Percentiles rank a stretch among this genome's conserved stretches.
phyloP scores from a whole-genome alignment of 2,888 invertebrate species.

The Hydrotaea cyrtoneurina region DNA sequence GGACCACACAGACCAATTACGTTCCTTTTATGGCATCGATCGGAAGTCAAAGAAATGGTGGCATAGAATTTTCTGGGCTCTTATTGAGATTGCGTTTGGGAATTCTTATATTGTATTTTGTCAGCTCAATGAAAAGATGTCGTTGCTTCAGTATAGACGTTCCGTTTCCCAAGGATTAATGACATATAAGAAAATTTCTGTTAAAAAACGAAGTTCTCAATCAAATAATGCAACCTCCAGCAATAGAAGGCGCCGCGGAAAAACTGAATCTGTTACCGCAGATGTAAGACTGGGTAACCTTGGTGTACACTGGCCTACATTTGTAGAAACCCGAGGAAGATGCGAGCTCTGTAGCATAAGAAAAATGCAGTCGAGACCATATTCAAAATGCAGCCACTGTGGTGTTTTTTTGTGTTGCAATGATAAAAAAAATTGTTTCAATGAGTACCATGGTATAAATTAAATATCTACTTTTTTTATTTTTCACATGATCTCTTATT shows the following conservation, averaged over 20 bases:
- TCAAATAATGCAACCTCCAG: background rate
- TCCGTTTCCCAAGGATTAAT: background rate
- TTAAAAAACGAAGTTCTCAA: too few species aligned
- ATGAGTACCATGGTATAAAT: constrained; percentile 11
- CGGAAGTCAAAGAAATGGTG: constrained; percentile 40
- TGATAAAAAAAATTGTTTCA: constrained; percentile 16
- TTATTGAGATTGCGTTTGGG: constrained; percentile 13
- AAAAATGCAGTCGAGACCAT: constrained; percentile 16
- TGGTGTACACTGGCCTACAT: too few species aligned
- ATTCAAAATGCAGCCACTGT: background rate
- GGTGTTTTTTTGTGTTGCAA: constrained; percentile 5
- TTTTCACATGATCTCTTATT: too few species aligned
- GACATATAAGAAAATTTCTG: too few species aligned
- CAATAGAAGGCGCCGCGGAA: background rate
- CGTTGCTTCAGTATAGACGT: background rate
- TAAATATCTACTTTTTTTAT: too few species aligned
- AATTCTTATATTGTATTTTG: constrained; percentile 31
- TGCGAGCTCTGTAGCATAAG: too few species aligned
- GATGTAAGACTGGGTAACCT: constrained; percentile 27
- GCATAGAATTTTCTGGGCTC: constrained; percentile 24
- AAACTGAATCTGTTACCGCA: constrained; percentile 6
- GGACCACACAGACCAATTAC: constrained; percentile 57
- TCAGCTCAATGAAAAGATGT: constrained; percentile 2
- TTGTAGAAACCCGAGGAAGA: too few species aligned
- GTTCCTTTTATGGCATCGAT: constrained; percentile 48